These are phyloP conservation scores for Eurystomus gularis DNA, from an alignment of 2,113 vertebrate species.

Conservation along the genomic window DNA sequence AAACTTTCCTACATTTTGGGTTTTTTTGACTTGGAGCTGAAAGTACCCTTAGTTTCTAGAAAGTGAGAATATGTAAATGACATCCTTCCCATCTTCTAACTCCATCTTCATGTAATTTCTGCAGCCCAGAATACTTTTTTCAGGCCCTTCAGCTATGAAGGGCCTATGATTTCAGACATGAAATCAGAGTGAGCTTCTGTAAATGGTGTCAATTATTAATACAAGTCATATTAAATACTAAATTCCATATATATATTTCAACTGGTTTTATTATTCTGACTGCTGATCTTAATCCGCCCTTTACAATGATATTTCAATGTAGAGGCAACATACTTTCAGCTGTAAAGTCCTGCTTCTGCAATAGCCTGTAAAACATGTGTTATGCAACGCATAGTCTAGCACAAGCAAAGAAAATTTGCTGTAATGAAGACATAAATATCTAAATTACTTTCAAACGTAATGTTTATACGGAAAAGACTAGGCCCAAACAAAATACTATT, in stretches of 20 bases:
- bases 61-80: background rate
- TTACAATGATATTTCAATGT: background rate
- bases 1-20: background rate
- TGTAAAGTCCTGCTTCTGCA: background rate
- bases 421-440: background rate
- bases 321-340: background rate
- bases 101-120: background rate
- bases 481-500: background rate
- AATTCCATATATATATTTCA: background rate
- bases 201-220: background rate
- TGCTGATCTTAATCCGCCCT: background rate
- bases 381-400: background rate
- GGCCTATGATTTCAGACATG: too few relatives aligned
- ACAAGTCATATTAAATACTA: background rate
- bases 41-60: background rate
- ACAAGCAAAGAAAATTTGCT: background rate
- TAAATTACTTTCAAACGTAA: background rate
- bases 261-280: background rate
- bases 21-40: background rate
- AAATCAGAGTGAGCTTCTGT: background rate
- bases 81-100: background rate
- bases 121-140: background rate
- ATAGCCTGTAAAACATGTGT: background rate
- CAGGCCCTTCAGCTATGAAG: background rate
- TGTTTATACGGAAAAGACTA: background rate